These are phyloP conservation scores for Sminthopsis crassicaudata DNA, from an alignment of 2,113 vertebrate genomes.

Conservation along the genomic window DNA sequence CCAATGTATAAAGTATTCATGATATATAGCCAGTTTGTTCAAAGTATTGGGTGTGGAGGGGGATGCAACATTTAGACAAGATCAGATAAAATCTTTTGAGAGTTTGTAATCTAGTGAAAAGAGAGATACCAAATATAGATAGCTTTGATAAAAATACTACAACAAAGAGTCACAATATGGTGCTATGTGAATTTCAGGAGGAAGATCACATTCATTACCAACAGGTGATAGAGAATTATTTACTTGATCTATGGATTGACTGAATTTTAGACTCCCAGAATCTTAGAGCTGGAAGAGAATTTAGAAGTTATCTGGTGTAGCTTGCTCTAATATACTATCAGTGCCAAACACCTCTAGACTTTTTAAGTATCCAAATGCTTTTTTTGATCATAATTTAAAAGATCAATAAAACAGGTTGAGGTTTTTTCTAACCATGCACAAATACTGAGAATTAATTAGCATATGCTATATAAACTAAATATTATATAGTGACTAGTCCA, in stretches of 20 bases:
- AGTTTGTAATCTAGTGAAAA: neutral
- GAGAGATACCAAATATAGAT: neutral
- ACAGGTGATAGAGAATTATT: neutral
- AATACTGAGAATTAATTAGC: neutral
- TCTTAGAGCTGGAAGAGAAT: neutral
- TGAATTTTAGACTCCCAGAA: neutral
- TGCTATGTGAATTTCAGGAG: neutral
- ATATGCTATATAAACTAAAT: conserved; percentile 30
- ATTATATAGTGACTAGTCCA: neutral
- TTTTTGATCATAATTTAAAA: conserved; percentile 27
- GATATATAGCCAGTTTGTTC: neutral
- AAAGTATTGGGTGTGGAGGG: neutral
- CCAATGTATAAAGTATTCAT: neutral
- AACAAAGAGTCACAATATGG: neutral
- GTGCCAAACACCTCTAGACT: conserved; percentile 10
- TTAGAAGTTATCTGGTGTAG: neutral
- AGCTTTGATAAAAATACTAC: neutral
- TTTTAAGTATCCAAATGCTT: conserved; percentile 42
- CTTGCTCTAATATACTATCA: neutral
- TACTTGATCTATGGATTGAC: neutral
- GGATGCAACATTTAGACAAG: neutral
- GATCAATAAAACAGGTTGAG: neutral
- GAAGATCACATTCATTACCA: neutral
- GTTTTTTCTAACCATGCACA: neutral
- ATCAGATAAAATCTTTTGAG: neutral